Base-by-base conservation (phyloP, 1,140 invertebrate species). In the Drosophila persimilis region DNA sequence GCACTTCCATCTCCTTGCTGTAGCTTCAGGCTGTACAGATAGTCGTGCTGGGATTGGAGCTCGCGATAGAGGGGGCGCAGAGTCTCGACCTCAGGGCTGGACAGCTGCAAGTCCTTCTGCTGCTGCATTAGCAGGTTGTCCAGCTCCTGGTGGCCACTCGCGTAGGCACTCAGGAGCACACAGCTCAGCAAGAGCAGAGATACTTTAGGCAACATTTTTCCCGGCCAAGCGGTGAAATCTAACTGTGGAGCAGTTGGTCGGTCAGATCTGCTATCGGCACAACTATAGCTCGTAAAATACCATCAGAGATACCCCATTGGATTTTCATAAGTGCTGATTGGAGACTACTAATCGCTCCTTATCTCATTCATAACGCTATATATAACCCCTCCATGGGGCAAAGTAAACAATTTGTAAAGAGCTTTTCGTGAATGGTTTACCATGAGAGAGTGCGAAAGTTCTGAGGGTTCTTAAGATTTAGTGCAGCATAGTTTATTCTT, bases 21-120 rank as follows among this genome's bases (percentile, higher is more conserved):
- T 15, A 81, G 3, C 15, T 53, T 48, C 41, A 71, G 39, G 11
- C 50, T 73, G 17, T 67, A 65, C 15, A 90, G 39, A 22, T 78
- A 90, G 47, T 90, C 74, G 46, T 80, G 75, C 39, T 90, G 89
- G 2, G 46, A 26, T 53, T 90, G 89, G 17, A 90, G 55, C 29
- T 90, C 85, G 0, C 52, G 41, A 51, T 74, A 90, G 1, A 90
- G 48, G 2, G 89, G 89, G 51, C 73, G 69, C 56, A 90, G 20
- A 0, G 74, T 76, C 20, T 74, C 73, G 31, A 78, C 65, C 53
- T 90, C 89, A 3, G 64, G 59, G 13, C 9, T 45, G 13, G 71
- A 77, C n/a, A 90, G 47, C 13, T 57, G 48, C 45, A 86, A 67
- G 11, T 89, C 78, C 45, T 52, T 47, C n/a, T 56, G 29, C 4